Conservation (phyloP, 2,888 invertebrate species). For the Agonopterix alstromeriana region DNA sequence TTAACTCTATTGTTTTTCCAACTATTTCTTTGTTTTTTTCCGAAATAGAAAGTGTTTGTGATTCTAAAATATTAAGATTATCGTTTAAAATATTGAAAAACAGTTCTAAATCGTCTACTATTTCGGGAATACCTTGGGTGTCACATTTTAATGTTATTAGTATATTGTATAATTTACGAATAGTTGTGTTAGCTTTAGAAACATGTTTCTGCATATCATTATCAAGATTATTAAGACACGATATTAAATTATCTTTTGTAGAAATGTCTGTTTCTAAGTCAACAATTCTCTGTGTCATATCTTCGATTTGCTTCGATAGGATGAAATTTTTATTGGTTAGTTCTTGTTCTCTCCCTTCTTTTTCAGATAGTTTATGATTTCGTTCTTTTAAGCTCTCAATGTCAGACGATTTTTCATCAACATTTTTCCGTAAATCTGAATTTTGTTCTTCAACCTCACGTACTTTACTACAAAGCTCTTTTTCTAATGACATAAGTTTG, state of each 20-base stretch:
- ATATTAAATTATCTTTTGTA: conserved; percentile 29
- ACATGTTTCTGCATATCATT: conserved; percentile 27
- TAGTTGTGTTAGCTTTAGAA: conserved; percentile 25
- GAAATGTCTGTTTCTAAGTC: conserved; percentile 26
- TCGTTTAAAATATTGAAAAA: conserved; percentile 28
- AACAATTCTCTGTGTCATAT: conserved; percentile 20
- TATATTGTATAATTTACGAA: conserved; percentile 31
- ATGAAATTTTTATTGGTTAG: conserved; percentile 20
- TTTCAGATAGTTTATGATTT: conserved; percentile 24
- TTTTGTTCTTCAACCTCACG: conserved; percentile 19
- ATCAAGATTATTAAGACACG: conserved; percentile 22
- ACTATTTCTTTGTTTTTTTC: conserved; percentile 24
- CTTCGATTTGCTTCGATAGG: conserved; percentile 21
- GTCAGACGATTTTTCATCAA: conserved; percentile 16
- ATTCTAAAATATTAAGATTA: conserved; percentile 34
- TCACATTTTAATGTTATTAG: conserved; percentile 31
- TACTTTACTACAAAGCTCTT: conserved; percentile 27
- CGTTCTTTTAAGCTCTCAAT: conserved; percentile 26
- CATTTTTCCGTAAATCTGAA: conserved; percentile 20
- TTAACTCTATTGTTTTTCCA: conserved; percentile 17
- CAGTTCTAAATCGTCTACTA: conserved; percentile 30
- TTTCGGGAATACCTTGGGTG: conserved; percentile 29
- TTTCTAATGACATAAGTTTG: conserved; percentile 29
- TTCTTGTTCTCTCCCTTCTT: conserved; percentile 15
- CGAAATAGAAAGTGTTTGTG: conserved; percentile 15